phyloP scores from a whole-genome alignment of 30 jellyfish, hydroid and myxozoan genomes.

The Aurelia coerulea region DNA sequence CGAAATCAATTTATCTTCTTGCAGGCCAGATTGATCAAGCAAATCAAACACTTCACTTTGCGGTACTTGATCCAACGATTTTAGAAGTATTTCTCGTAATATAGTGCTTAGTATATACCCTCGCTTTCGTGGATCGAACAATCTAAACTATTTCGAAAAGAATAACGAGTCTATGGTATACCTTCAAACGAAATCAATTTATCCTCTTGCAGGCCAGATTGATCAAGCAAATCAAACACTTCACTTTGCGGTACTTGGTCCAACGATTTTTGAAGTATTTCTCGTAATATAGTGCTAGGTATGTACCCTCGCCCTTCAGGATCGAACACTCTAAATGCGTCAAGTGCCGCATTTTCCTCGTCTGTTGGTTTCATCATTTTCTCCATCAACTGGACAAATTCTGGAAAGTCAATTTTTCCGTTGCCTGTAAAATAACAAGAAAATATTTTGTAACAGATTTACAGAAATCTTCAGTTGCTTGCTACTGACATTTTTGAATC shows the following conservation, averaged over 20 bases:
- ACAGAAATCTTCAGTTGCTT: too few species aligned
- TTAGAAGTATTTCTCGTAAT: slow-evolving; percentile 72
- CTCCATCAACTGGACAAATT: slow-evolving; percentile 87
- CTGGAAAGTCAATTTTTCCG: slow-evolving; percentile 94
- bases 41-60: slow-evolving; percentile 81
- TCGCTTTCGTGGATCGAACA: slow-evolving; percentile 81
- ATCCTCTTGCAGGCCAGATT: slow-evolving; percentile 81
- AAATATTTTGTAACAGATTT: neutral
- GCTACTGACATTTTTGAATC: too few species aligned
- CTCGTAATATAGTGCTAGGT: slow-evolving; percentile 68
- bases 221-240: slow-evolving; percentile 79
- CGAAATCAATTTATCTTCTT: slow-evolving; percentile 72
- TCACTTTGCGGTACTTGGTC: slow-evolving; percentile 88
- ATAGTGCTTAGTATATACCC: slow-evolving; percentile 67
- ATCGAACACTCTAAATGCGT: slow-evolving; percentile 83
- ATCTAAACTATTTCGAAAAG: slow-evolving; percentile 10
- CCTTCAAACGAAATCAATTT: slow-evolving; percentile 84
- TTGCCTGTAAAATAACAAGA: slow-evolving; percentile 65
- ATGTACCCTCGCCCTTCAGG: slow-evolving; percentile 41
- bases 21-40: slow-evolving; percentile 79
- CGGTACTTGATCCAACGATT: slow-evolving; percentile 85
- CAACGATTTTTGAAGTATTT: slow-evolving; percentile 70
- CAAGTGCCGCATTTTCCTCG: slow-evolving; percentile 88
- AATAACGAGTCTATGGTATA: neutral
- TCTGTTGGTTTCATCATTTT: slow-evolving; percentile 95